phyloP scores from a whole-genome alignment of 2,797 vertebrate genomes.

The Melanotaenia nigrans region DNA sequence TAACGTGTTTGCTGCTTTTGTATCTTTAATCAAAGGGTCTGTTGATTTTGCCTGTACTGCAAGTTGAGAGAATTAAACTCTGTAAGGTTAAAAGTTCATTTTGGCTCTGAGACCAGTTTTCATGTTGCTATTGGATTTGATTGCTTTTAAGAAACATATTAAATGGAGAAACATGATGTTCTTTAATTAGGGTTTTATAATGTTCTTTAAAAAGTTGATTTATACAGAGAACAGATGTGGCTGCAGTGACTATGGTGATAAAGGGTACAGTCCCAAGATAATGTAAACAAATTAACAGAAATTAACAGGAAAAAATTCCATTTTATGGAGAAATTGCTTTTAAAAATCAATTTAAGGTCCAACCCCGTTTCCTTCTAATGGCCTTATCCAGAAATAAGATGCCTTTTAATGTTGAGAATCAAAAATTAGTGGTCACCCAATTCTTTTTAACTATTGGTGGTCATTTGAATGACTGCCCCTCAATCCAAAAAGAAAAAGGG shows the following conservation, averaged over 20 bases:
- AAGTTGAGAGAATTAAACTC: no score
- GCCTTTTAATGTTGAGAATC: no score
- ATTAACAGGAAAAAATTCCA: background rate
- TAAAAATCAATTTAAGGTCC: background rate
- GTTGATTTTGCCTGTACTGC: constrained; percentile 2
- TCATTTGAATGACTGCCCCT: no score
- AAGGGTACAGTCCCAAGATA: no score
- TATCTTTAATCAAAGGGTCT: background rate
- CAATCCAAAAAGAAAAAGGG: no score
- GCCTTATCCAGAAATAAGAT: no score
- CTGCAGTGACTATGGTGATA: no score
- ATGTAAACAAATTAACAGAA: no score
- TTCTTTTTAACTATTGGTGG: no score
- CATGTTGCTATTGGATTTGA: background rate
- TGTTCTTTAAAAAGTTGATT: background rate
- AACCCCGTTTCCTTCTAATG: background rate
- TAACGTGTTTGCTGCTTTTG: constrained; percentile 6
- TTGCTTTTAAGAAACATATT: background rate
- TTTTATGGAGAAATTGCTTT: background rate
- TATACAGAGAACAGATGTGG: background rate
- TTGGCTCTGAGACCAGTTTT: background rate
- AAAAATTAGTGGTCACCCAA: no score
- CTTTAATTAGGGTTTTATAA: background rate
- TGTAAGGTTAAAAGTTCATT: background rate
- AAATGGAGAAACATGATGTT: background rate